Evolutionary conservation across 1,140 invertebrate genomes (phyloP), one percentile per base, ranked within the genome.

Genomic region (Patella vulgata): DNA sequence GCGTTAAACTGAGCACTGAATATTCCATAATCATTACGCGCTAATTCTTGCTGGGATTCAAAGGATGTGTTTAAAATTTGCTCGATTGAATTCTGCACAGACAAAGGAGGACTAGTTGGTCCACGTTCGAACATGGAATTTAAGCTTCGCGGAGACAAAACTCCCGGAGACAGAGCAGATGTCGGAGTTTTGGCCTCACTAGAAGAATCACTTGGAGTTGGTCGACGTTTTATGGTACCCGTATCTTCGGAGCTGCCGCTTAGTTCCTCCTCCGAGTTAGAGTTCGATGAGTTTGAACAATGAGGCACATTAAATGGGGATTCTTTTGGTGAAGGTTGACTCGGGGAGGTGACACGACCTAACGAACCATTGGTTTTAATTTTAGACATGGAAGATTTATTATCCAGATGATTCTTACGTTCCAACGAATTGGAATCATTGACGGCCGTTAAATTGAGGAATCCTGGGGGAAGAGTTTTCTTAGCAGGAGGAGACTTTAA

Each of bases 231-330:
- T 25, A 83, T 84, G 48, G 77, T 93, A 83, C 87, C 90, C 86
- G 73, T 78, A 56, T 79, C 81, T 57, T 78, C 76, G 0, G 77
- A 79, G 17, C 72, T 74, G 19, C 93, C 92, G 23, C 92, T 86
- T 1, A 93, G 91, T 53, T 72, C 95, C 79, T 40, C 94, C 92
- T 83, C 96, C 91, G 12, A 94, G 93, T 83, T 94, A 93, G 63
- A 96, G 91, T 36, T 36, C 33, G 33, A 36, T 36, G 77, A 94
- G 92, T 84, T 78, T 44, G 81, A 82, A 40, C 74, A 73, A 63
- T 14, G 33, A 8, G 33, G 14, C 14, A 5, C 14, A 8, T 36
- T 5, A 36, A 59, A 55, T n/a, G 50, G 19, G 46, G 73, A 60
- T 5, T 81, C 80, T 51, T 82, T 82, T 50, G 80, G 72, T n/a